phyloP scores from a whole-genome alignment of 2,888 invertebrate genomes.

The Mythimna albipuncta region DNA sequence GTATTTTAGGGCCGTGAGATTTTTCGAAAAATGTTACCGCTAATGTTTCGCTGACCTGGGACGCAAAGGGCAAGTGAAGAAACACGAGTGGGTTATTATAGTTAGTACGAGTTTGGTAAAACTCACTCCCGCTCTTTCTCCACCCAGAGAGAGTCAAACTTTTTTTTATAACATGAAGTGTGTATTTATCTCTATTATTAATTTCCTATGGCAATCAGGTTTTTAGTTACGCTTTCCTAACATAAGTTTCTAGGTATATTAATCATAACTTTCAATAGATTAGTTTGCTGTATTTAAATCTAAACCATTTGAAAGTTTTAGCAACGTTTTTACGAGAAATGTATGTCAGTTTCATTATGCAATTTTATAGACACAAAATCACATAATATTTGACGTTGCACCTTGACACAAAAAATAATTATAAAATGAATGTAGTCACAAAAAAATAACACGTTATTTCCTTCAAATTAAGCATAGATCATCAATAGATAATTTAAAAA shows the following conservation, averaged over 20 bases:
- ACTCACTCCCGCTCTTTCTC: too few species aligned
- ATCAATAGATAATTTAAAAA: slow-evolving; percentile 1
- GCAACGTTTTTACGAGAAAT: neutral
- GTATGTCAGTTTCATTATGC: slow-evolving; percentile 2
- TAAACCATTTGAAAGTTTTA: slow-evolving; percentile 1
- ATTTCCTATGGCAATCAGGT: neutral
- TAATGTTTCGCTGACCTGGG: too few species aligned
- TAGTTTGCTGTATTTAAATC: too few species aligned
- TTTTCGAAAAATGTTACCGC: too few species aligned
- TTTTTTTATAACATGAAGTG: too few species aligned
- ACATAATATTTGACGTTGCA: neutral
- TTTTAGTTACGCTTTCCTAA: slow-evolving; percentile 12
- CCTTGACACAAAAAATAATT: slow-evolving; percentile 5
- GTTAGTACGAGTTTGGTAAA: too few species aligned
- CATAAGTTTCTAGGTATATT: neutral
- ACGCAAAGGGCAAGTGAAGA: too few species aligned
- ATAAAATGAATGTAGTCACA: neutral
- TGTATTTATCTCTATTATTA: neutral
- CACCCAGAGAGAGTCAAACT: neutral
- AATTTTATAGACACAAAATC: neutral
- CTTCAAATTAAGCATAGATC: neutral
- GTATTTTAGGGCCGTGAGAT: too few species aligned
- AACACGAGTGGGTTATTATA: too few species aligned
- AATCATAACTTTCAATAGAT: neutral
- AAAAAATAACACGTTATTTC: neutral